Base-by-base conservation (phyloP, 2,797 vertebrate genomes). In the Enteromius fasciolatus region DNA sequence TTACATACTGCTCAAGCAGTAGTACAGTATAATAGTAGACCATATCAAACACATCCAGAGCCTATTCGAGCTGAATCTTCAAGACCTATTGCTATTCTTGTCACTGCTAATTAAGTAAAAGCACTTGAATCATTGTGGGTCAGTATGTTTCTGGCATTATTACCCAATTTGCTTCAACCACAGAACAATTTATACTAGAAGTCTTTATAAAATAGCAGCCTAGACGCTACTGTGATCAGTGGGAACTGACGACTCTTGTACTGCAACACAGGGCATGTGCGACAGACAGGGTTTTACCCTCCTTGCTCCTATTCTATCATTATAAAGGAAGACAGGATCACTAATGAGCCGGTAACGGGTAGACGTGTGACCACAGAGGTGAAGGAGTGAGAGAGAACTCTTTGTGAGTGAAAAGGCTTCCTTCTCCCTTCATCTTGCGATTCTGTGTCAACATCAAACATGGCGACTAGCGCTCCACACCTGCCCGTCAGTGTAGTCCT, bases 381-480 rank as follows among this genome's bases (percentile, higher is more conserved):
- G 78, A 73, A 70, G 66, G 74, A 59, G 74, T 64, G 44, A 31
- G 83, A 39, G 70, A 50, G 81, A 41, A 80, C 81, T 85, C 76
- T 72, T 79, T 69, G 81, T 44, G 66, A 68, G 77, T 15, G 57
- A 67, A 78, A 82, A 76, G 72, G 23, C 41, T 85, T 81, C 83
- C 70, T 79, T 41, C 33, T 25, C 46, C 76, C 85, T 85, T 87
- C 80, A 83, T 87, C 82, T 84, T 44, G 25, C 14, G 52, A 68
- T 78, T 82, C 82, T 69, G 84, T 85, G 77, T 87, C 82, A 86
- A 84, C 86, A 87, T 87, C 86, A 88, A 86, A 87, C 72, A 88
- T 82, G 25, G 63, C 63, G 73, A 59, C 81, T 69, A 52, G 25
- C 39, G 81, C 84, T 82, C 68, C 76, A 79, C 83, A 79, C 63